Base-by-base conservation (phyloP, 2,113 vertebrate genomes). In the Orcinus orca region DNA sequence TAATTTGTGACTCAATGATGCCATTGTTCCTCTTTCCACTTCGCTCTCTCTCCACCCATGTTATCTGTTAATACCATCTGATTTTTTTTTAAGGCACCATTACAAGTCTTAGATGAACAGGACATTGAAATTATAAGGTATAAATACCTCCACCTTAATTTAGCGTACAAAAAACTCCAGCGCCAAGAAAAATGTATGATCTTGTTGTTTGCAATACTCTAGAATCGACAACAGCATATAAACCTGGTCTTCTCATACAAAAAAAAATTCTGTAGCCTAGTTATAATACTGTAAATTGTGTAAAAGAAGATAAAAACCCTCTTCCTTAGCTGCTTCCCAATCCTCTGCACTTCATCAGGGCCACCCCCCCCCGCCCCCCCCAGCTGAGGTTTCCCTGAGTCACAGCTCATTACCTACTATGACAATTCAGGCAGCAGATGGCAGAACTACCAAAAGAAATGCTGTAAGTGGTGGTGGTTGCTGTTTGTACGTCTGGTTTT, bases 51-150 rank as follows among this genome's bases (percentile, higher is more conserved):
- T 55, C 80, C 63, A 88, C 36, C 73, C 38, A 25, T 67, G 47
- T 85, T 92, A 79, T 82, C 86, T 93, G 14, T 68, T 94, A 93
- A 94, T n/a, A 53, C 13, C 87, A 95, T 94, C 86, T 82, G 63
- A 82, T 20, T 88, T 63, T 71, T 82, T 90, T 96, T 88, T 44
- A 95, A 97, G 93, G 53, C 93, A 81, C 6, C 25, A 65, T 60
- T 81, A 79, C n/a, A 85, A 92, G 83, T 41, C 82, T 88, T 86
- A 74, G 67, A 86, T 55, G 76, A 93, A 85, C 3, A 82, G 70
- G 68, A 81, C 93, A 84, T 1, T 76, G 58, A 90, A 97, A 97
- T 97, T 83, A 81, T 65, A 93, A 77, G 60, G 53, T 83, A 88
- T 82, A 81, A 89, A 81, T 93, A 94, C 36, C 60, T 95, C 86